Base-by-base conservation (phyloP, 2,797 vertebrate species). In the Buphagus erythrorhynchus region DNA sequence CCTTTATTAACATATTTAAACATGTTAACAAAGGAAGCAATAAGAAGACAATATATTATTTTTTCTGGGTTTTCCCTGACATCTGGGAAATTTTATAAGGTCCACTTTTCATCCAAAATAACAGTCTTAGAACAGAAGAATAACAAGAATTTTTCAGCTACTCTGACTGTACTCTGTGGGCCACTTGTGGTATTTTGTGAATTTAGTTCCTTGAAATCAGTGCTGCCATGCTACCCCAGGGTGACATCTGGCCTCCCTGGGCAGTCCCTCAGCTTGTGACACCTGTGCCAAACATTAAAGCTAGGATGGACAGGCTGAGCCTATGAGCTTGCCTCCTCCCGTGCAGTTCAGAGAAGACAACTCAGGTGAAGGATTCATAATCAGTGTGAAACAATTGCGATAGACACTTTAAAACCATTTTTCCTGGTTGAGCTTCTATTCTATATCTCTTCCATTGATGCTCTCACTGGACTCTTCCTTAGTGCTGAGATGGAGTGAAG, bases 191-290 rank as follows among this genome's bases (percentile, higher is more conserved):
- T 73, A 89, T 82, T 68, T 2, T 1, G 17, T 57, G 22, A 66
- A 62, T 93, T 84, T 61, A 55, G 5, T 82, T 95, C 43, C 86
- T 85, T 91, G 63, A 87, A 85, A 61, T 76, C 36, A 71, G 17
- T 85, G 59, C 36, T 92, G 40, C 43, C 36, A 13, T 54, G n/a
- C 42, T 88, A 31, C 43, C 16, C n/a, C 16, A 17, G 25, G 22
- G 24, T 62, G 77, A 82, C 29, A 61, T 31, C 31, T 59, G 84
- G 5, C 51, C 17, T 88, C 40, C 26, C 13, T 28, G 33, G 33
- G 38, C 73, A 66, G 49, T 54, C 35, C 4, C 0, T 95, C 61
- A 51, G 43, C 55, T 42, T 86, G 43, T 72, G 73, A 65, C 55
- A 69, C 21, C 43, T 69, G 22, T 65, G 77, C 43, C 67, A 45